A percentile compares a stretch with the other conserved stretches of the same genome.
These are phyloP conservation scores for Tenebrio molitor DNA, from an alignment of 1,140 invertebrate genomes.

Conservation along the genomic window DNA sequence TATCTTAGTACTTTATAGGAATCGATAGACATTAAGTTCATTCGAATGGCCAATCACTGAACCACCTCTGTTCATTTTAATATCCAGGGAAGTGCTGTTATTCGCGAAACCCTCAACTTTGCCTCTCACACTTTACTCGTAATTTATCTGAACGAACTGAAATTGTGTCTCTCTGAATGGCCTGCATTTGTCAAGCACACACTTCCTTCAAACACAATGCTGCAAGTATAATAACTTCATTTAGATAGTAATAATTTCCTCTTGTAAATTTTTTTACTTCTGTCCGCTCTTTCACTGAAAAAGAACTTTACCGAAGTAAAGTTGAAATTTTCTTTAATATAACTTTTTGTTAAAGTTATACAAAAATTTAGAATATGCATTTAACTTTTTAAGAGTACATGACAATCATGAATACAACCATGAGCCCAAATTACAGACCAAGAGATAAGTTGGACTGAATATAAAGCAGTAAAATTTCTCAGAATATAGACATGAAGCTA, in stretches of 20 bases:
- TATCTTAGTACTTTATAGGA: constrained; percentile 47
- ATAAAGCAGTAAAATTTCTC: constrained; percentile 19
- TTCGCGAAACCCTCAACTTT: constrained; percentile 23
- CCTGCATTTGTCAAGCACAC: constrained; percentile 17
- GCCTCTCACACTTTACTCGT: constrained; percentile 3
- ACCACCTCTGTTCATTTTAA: constrained; percentile 47
- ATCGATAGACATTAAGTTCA: constrained; percentile 51
- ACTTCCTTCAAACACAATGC: constrained; percentile 24
- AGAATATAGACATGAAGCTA: constrained; percentile 14
- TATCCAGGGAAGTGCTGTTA: constrained; percentile 39
- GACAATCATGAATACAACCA: constrained; percentile 15
- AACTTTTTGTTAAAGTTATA: no score
- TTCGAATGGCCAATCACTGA: constrained; percentile 48
- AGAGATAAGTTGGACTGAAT: not conserved
- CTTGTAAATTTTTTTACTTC: constrained; percentile 15
- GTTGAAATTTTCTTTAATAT: no score
- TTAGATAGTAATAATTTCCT: constrained; percentile 7
- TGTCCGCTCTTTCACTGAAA: no score
- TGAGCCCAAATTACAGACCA: not conserved
- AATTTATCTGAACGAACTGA: constrained; percentile 10
- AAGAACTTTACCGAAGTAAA: no score
- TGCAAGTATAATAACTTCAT: constrained; percentile 14
- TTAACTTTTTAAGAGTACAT: constrained; percentile 7
- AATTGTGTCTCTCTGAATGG: constrained; percentile 4
- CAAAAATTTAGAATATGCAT: constrained; percentile 1